Evolutionary conservation across 2,113 vertebrate genomes (phyloP).

Genomic region (Callionymus lyra): DNA sequence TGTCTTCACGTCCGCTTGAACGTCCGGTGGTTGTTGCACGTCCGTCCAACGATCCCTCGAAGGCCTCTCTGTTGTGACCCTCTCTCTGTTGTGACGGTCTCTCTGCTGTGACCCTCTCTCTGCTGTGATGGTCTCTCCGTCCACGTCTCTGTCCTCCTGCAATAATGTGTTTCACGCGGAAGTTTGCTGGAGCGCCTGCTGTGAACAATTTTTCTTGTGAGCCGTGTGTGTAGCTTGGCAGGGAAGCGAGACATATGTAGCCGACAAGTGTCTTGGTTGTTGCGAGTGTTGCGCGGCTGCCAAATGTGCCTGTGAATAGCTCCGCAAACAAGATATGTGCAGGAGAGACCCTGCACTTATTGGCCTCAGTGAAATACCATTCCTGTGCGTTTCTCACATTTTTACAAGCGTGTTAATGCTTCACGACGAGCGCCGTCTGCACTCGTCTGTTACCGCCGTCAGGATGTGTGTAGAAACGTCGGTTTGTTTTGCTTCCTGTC

Average conservation of each 20-base stretch:
- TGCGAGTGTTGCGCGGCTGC: conserved; percentile 42
- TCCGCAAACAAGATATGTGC: conserved; percentile 60
- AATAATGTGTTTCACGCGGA: conserved; percentile 22
- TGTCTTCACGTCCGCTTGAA: conserved; percentile 5
- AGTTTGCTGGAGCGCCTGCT: conserved; percentile 39
- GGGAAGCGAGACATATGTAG: conserved; percentile 52
- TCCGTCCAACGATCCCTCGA: too few relatives aligned
- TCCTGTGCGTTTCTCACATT: conserved; percentile 44
- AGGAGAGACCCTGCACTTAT: conserved; percentile 46
- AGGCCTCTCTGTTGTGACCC: too few relatives aligned
- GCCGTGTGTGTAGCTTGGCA: conserved; percentile 55
- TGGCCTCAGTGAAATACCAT: conserved; percentile 55
- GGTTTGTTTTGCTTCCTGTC: too few relatives aligned
- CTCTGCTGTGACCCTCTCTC: too few relatives aligned
- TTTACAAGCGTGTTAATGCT: conserved; percentile 56
- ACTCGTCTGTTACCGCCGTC: conserved; percentile 13
- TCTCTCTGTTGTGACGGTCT: too few relatives aligned
- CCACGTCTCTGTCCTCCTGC: conserved; percentile 47
- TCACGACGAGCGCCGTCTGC: conserved; percentile 39
- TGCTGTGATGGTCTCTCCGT: too few relatives aligned
- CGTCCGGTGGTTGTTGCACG: too few relatives aligned
- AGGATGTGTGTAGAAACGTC: conserved; percentile 1
- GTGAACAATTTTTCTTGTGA: conserved; percentile 44
- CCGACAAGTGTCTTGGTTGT: conserved; percentile 54
- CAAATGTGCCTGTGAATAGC: conserved; percentile 61